Base-by-base conservation (phyloP, 2,888 invertebrate genomes). In the Disparrhopalites patrizii region DNA sequence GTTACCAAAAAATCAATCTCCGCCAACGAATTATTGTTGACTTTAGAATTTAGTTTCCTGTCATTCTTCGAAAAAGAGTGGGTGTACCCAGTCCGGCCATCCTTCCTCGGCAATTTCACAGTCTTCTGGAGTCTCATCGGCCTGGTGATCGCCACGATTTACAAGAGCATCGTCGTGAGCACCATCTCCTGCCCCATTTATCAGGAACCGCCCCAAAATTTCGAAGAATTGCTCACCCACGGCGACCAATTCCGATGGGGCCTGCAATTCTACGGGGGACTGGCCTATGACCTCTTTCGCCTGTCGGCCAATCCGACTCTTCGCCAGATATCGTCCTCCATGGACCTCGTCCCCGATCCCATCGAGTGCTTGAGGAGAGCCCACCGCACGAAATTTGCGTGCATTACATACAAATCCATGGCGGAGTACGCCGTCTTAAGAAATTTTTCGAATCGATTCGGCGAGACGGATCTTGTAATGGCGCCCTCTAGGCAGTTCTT, bases 221-320 rank as follows among this genome's bases (percentile, higher is more conserved):
- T 40, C 15, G 43, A 57, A 4, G 27, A 57, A 27, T 30, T 57
- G 5, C 15, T 28, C 15, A 36, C 8, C 2, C n/a, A n/a, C n/a
- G 7, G 25, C 3, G n/a, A 40, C 3, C 28, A 57, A 5, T 57
- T 23, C 27, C 10, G 3, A 10, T 57, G 57, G 57, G 57, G 40
- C n/a, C 57, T 57, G 3, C 40, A 40, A 13, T 57, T 28, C 40
- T 43, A 57, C 15, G 57, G 57, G 1, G 57, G 43, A 10, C 28
- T 57, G 10, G 57, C 57, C 8, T 57, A 27, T 15, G 57, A 57
- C 20, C 38, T 56, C 33, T 36, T 56, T 8, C 3, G 25, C 23
- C 20, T 33, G 23, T 56, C 56, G 5, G 40, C 36, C 13, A 56
- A 56, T 23, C 56, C 56, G 3, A 56, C 56, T 3, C 23, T 56